These are phyloP conservation scores for Dione juno DNA, from an alignment of 2,888 invertebrate species.

Conservation along the genomic window DNA sequence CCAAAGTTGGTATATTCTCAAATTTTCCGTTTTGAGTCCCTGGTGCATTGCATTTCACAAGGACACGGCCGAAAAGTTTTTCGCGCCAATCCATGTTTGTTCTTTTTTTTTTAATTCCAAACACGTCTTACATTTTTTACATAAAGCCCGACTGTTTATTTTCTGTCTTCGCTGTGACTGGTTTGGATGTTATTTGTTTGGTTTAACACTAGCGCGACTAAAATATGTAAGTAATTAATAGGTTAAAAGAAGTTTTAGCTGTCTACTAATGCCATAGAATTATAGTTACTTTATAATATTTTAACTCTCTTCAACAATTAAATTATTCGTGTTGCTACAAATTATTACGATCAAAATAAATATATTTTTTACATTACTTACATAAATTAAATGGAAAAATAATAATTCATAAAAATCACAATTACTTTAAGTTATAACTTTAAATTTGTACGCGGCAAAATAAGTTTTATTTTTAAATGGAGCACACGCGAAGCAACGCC, in stretches of 20 bases:
- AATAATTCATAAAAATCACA: neutral
- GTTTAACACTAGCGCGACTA: constrained; percentile 40
- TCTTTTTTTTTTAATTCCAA: constrained; percentile 34
- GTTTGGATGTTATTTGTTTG: constrained; percentile 38
- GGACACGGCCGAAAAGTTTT: constrained; percentile 83
- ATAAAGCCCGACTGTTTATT: constrained; percentile 39
- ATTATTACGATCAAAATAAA: neutral
- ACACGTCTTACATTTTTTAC: constrained; percentile 40
- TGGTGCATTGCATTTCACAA: constrained; percentile 79
- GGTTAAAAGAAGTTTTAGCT: constrained; percentile 1
- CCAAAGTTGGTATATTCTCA: constrained; percentile 72
- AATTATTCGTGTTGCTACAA: neutral
- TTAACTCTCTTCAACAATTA: neutral
- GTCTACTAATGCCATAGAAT: neutral
- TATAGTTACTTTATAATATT: neutral
- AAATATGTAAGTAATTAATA: constrained; percentile 34
- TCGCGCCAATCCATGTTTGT: constrained; percentile 83
- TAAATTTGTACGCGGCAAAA: constrained; percentile 41
- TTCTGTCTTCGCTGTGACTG: constrained; percentile 39
- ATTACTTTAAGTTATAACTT: constrained; percentile 20
- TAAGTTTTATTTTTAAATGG: constrained; percentile 68
- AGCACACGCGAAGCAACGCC: constrained; percentile 63
- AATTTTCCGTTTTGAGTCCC: constrained; percentile 75
- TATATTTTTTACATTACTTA: neutral
- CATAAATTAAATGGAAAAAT: neutral